Evolutionary conservation across 2,888 invertebrate genomes (phyloP), one percentile per base, ranked within the genome.

Genomic region (Chironomus riparius): DNA sequence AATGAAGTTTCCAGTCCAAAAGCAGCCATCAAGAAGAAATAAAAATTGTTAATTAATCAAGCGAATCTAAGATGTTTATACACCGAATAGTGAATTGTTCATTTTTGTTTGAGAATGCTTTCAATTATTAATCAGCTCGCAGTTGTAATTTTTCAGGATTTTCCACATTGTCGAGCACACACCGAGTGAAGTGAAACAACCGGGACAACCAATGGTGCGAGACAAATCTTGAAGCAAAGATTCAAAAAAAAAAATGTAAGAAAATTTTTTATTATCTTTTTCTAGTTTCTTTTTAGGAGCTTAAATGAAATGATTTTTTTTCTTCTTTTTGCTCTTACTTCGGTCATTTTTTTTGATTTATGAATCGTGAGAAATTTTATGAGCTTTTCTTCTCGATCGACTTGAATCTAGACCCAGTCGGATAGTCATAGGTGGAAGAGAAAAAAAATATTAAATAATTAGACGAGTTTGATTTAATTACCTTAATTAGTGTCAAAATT

Each of bases 111-210:
- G 22, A 61, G 18, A 56, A 62, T 62, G 72, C 72, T 73, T 73
- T 38, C 62, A 73, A 73, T 28, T 18, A 71, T 48, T 24, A 62
- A 62, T 61, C 47, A 47, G 47, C 38, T 65, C 48, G 28, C 74
- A 68, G 68, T 48, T 74, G 74, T 62, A 74, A 74, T 74, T 74
- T 74, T 74, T 74, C 68, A 74, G 68, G 74, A 74, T 74, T 74
- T 74, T 68, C 74, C 65, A 62, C 74, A 56, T 56, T 74, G 65
- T 24, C 24, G 65, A 56, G 56, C 56, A 56, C 56, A 18, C 56
- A 18, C 5, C 56, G 56, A 18, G 56, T 4, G 56, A 6, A 56
- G 24, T 10, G 22, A 21, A 65, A 65, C 13, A 21, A 65, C 22
- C 65, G 65, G 65, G 65, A 65, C 65, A 65, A 65, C 65, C 65